Conservation (phyloP, 2,797 vertebrate genomes). For the Pangasius mekongensis region DNA sequence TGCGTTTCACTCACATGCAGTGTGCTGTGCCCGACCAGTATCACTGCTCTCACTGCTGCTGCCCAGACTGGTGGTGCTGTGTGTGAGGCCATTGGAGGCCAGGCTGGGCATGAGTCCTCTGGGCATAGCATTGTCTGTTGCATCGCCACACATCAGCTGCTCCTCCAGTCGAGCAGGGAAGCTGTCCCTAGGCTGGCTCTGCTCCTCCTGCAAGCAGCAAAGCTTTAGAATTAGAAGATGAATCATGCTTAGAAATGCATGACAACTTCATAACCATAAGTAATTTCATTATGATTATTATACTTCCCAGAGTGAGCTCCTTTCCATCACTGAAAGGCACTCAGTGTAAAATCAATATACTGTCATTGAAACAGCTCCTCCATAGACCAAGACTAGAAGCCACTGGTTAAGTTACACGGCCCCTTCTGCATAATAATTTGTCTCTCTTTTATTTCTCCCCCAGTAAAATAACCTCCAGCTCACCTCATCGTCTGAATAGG, state of each 20-base stretch:
- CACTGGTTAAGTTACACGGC: not conserved
- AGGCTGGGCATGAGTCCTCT: constrained; percentile 74
- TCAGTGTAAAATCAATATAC: constrained; percentile 4
- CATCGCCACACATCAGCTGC: constrained; percentile 71
- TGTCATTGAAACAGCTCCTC: not conserved
- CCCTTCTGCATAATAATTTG: not conserved
- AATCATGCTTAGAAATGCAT: not conserved
- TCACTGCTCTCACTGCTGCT: constrained; percentile 93
- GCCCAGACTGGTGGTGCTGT: constrained; percentile 91
- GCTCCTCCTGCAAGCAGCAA: constrained; percentile 80
- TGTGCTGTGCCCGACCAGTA: constrained; percentile 77
- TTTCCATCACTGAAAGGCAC: not conserved
- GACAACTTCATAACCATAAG: not conserved
- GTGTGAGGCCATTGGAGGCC: constrained; percentile 84
- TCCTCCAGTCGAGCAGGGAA: constrained; percentile 88
- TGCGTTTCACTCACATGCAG: constrained; percentile 73
- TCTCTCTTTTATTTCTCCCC: not conserved
- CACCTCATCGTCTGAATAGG: constrained; percentile 94
- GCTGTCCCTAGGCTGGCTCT: constrained; percentile 70
- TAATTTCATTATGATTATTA: not conserved
- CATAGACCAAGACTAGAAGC: not conserved
- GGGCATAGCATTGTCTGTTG: constrained; percentile 71
- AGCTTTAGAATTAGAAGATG: not conserved
- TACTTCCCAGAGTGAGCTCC: not conserved
- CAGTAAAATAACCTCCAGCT: constrained; percentile 57